phyloP scores from a whole-genome alignment of 2,797 vertebrate genomes.

The Ctenosaura bakeri region DNA sequence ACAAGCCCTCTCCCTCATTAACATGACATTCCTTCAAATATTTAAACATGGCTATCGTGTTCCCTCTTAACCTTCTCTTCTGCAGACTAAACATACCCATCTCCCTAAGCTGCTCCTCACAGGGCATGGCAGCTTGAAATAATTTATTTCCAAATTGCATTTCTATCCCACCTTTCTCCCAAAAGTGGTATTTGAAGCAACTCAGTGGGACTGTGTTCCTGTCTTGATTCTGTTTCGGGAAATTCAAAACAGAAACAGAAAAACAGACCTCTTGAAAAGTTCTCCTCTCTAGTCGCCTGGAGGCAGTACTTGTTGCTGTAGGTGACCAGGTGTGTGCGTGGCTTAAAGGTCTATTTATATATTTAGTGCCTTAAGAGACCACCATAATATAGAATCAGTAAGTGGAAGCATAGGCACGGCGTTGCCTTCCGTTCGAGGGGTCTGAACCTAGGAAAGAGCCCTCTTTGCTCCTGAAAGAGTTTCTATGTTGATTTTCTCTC shows the following conservation, averaged over 20 bases:
- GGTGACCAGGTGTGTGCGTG: background rate
- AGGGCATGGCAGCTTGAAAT: too few relatives aligned
- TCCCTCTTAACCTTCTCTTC: too few relatives aligned
- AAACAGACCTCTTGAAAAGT: background rate
- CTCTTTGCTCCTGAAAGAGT: background rate
- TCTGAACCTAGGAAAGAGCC: background rate
- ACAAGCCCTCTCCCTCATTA: too few relatives aligned
- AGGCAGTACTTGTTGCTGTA: background rate
- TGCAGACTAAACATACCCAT: too few relatives aligned
- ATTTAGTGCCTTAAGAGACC: too few relatives aligned
- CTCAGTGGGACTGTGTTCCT: background rate
- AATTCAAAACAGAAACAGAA: too few relatives aligned
- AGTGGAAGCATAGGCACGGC: background rate
- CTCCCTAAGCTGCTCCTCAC: too few relatives aligned
- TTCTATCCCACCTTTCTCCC: background rate
- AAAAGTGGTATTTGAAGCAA: background rate
- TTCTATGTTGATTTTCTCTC: background rate
- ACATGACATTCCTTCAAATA: too few relatives aligned
- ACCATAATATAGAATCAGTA: background rate
- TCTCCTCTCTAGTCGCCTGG: background rate
- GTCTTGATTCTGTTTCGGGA: background rate
- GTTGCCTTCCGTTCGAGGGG: background rate
- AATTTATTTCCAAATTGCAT: background rate
- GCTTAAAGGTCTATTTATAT: too few relatives aligned
- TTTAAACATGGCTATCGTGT: too few relatives aligned